Conservation (phyloP, 2,888 invertebrate genomes). For the Coleophora deauratella region DNA sequence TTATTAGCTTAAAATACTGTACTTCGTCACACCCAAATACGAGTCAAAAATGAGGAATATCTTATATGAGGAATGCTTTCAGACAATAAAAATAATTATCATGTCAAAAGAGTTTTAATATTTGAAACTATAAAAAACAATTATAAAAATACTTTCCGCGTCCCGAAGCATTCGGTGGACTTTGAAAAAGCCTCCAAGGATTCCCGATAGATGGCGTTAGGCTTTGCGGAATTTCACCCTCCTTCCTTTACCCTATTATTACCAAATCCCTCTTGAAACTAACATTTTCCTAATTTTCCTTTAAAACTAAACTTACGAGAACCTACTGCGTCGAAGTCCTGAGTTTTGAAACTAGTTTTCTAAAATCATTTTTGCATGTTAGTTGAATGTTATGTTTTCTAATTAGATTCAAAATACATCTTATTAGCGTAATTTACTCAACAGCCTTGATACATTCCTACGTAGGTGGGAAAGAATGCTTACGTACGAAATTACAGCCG, state of each 20-base stretch:
- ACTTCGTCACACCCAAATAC: too few relatives aligned
- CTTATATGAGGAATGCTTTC: too few relatives aligned
- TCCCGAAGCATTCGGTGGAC: conserved; percentile 63
- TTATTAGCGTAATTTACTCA: neutral
- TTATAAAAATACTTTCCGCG: conserved; percentile 30
- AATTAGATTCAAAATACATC: too few relatives aligned
- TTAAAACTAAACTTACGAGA: conserved; percentile 9
- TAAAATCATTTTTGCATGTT: conserved; percentile 4
- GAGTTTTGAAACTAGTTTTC: too few relatives aligned
- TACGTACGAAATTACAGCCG: too few relatives aligned
- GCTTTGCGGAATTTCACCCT: conserved; percentile 49
- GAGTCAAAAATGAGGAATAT: too few relatives aligned
- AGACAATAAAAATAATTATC: too few relatives aligned
- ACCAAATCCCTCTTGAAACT: conserved; percentile 22
- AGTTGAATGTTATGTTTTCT: neutral
- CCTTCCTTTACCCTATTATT: conserved; percentile 27
- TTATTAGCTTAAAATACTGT: too few relatives aligned
- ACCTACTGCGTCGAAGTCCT: too few relatives aligned
- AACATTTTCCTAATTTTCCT: conserved; percentile 27
- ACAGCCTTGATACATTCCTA: too few relatives aligned
- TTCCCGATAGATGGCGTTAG: conserved; percentile 71
- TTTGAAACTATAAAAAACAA: conserved; percentile 14
- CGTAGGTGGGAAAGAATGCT: too few relatives aligned
- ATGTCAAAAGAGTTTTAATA: too few relatives aligned
- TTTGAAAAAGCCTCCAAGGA: conserved; percentile 66